Base-by-base conservation (phyloP, 92 coral and sea anemone genomes). In the Epizoanthus rinbou region DNA sequence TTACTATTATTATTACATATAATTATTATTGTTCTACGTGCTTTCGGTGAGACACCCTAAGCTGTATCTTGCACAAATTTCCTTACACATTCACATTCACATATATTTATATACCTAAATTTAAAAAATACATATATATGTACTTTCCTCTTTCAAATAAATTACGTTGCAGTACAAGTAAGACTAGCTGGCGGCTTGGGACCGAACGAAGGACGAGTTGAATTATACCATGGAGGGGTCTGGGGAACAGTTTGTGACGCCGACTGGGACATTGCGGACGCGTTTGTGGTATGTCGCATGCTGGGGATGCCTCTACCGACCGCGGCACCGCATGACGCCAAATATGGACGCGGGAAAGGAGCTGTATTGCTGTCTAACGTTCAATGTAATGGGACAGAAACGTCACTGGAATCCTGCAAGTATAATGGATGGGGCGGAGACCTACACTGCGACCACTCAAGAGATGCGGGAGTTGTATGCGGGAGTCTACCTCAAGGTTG, bases 241-340 rank as follows among this genome's bases (percentile, higher is more conserved):
- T 73, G 64, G 79, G 79, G 63, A 9, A 73, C 79, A 73, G 79
- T 53, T n/a, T 50, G 79, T 73, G 79, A 73, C 22, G 39, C 31
- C 4, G 64, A 19, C 28, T 83, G 86, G 81, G 86, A 72, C 76
- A 83, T 69, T 11, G 19, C 54, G 3, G 86, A 83, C 19, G 80
- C 79, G 45, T 21, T 56, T 72, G 86, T 83, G 21, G 65, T 83
- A 10, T 83, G 86, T 54, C 80, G 86, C 47, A 73, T 69, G 76
- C 25, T 83, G 41, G 72, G 80, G 8, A 67, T 66, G 19, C 68
- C 74, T 8, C 64, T 53, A 13, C 69, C 86, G 6, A 53, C 35
- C n/a, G 81, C 62, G 10, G 80, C 72, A 10, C 33, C 24, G 19
- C 80, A 8, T n/a, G 60, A 39, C 10, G 86, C 86, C 17, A 53